phyloP scores from a whole-genome alignment of 64 coral and sea anemone genomes.

The Dendrophyllia cribrosa region DNA sequence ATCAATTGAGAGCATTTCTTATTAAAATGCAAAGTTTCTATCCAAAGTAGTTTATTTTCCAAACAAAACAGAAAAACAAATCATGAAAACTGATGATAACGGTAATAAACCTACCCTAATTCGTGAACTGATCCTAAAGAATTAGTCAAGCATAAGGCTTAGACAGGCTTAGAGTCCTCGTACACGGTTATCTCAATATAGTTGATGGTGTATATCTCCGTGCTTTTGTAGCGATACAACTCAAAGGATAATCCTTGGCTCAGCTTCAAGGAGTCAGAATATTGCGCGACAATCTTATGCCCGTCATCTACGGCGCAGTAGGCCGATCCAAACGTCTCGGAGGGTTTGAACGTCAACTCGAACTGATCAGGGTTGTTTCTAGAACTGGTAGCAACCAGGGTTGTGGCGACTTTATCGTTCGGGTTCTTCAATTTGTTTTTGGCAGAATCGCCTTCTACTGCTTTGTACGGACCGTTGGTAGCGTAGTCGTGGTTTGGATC shows the following conservation, averaged over 20 bases:
- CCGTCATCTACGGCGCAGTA: slow-evolving; percentile 82
- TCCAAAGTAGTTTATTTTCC: too few relatives aligned
- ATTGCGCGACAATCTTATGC: slow-evolving; percentile 63
- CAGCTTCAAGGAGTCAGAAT: slow-evolving; percentile 20
- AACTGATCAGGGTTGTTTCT: slow-evolving; percentile 78
- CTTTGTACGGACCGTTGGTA: slow-evolving; percentile 43
- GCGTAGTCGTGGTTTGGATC: slow-evolving; percentile 67
- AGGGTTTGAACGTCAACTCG: slow-evolving; percentile 47
- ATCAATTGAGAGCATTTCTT: too few relatives aligned
- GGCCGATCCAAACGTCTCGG: slow-evolving; percentile 53
- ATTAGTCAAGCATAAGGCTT: too few relatives aligned
- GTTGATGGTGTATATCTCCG: slow-evolving; percentile 73
- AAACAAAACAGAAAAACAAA: too few relatives aligned
- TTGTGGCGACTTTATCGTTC: not conserved
- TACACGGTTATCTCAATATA: slow-evolving; percentile 68
- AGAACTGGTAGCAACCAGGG: not conserved
- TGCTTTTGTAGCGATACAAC: slow-evolving; percentile 62
- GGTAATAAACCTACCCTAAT: too few relatives aligned
- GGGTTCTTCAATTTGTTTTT: not conserved
- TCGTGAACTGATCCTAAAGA: too few relatives aligned
- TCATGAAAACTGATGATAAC: too few relatives aligned
- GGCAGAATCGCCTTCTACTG: slow-evolving; percentile 18
- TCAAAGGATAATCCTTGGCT: slow-evolving; percentile 59
- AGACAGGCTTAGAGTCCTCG: slow-evolving; percentile 47
- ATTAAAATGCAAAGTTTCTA: too few relatives aligned